Percentiles rank a stretch among this genome's conserved stretches.
These are phyloP conservation scores for Opisthograptis luteolata DNA, from an alignment of 2,888 invertebrate species.

Conservation along the genomic window DNA sequence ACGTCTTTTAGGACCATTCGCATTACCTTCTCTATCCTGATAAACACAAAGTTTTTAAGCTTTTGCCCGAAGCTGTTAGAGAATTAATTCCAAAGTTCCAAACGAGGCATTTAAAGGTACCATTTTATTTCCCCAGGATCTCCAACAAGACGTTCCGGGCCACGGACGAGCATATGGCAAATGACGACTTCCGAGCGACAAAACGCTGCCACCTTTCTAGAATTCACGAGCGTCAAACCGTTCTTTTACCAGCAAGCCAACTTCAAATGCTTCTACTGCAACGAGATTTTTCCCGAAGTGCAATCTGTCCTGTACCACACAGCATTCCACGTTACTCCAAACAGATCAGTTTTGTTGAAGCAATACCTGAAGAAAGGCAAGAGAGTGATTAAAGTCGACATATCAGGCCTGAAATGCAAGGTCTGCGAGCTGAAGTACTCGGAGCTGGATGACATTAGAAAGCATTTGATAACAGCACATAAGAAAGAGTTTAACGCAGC, in stretches of 20 bases:
- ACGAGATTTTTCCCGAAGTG: conserved; percentile 71
- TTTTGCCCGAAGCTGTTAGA: neutral
- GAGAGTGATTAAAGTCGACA: conserved; percentile 74
- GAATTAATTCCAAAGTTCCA: neutral
- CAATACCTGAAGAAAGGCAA: conserved; percentile 73
- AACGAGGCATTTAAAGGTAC: conserved; percentile 29
- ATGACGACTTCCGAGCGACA: conserved; percentile 76
- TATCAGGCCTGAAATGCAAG: conserved; percentile 69
- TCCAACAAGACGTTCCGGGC: conserved; percentile 4
- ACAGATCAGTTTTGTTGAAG: conserved; percentile 61
- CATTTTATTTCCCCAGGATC: conserved; percentile 15
- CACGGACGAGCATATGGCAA: conserved; percentile 73
- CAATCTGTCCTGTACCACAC: conserved; percentile 49
- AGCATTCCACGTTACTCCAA: conserved; percentile 46
- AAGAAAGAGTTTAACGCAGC: conserved; percentile 74
- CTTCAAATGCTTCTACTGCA: conserved; percentile 78
- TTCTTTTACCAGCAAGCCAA: conserved; percentile 78
- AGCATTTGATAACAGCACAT: conserved; percentile 60
- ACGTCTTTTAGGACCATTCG: too few relatives aligned
- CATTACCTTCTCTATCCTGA: too few relatives aligned
- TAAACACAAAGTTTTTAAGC: neutral
- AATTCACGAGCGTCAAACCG: conserved; percentile 69
- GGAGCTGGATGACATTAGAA: conserved; percentile 67
- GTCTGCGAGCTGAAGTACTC: conserved; percentile 69
- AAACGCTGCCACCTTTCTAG: conserved; percentile 74